A percentile compares a stretch with the other conserved stretches of the same genome.
phyloP scores from a whole-genome alignment of 2,113 vertebrate species.

The Mormoops blainvillei region DNA sequence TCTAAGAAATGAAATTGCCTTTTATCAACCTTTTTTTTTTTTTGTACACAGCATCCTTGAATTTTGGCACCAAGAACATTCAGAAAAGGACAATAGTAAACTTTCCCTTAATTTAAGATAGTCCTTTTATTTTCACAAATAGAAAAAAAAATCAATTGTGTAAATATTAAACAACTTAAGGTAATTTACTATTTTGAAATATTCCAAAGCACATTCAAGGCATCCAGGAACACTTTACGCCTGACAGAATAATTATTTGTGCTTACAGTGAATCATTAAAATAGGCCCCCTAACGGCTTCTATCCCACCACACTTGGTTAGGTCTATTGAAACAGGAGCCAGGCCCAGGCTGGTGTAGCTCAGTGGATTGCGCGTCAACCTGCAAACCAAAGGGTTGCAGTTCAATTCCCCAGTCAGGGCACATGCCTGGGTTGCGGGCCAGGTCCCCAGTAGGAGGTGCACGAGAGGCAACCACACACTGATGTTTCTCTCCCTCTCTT shows the following conservation, averaged over 20 bases:
- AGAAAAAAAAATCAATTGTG: background rate
- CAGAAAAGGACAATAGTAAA: background rate
- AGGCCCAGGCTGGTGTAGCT: too few relatives aligned
- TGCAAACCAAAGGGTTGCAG: too few relatives aligned
- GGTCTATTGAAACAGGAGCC: background rate
- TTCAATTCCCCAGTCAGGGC: too few relatives aligned
- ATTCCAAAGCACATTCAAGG: background rate
- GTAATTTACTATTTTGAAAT: conserved; percentile 25
- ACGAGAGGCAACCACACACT: too few relatives aligned
- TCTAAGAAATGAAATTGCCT: background rate
- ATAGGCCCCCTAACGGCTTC: background rate
- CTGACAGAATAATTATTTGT: conserved; percentile 20
- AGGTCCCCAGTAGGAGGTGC: too few relatives aligned
- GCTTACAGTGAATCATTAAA: background rate
- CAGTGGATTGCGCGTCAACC: too few relatives aligned
- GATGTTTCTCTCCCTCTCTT: too few relatives aligned
- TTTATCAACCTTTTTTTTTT: background rate
- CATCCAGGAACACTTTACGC: background rate
- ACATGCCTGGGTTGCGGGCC: too few relatives aligned
- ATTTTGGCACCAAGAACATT: background rate
- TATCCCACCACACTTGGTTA: background rate
- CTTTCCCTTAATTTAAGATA: background rate
- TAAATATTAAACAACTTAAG: background rate
- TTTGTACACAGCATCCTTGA: background rate
- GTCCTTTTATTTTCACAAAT: background rate